phyloP scores from a whole-genome alignment of 2,113 vertebrate genomes.

The Canis aureus region DNA sequence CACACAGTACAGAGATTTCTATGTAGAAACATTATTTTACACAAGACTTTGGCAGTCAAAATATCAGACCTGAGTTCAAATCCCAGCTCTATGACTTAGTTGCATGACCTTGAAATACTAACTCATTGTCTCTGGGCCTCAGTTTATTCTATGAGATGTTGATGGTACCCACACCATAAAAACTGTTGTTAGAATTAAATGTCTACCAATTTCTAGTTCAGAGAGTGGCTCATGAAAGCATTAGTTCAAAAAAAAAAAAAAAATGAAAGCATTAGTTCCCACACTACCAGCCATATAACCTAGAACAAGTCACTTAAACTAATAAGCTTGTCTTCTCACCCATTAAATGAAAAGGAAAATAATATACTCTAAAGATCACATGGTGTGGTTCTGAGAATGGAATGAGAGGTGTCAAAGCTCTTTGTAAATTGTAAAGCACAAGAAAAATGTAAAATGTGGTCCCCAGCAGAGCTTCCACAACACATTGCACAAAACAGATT shows the following conservation, averaged over 20 bases:
- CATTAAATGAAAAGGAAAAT: neutral
- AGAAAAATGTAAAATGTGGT: neutral
- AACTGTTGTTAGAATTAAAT: neutral
- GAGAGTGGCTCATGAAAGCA: neutral
- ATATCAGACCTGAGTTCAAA: conserved; percentile 33
- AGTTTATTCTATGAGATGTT: neutral
- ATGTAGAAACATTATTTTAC: neutral
- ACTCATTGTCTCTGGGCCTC: neutral
- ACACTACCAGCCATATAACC: neutral
- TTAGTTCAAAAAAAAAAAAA: neutral
- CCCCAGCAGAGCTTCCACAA: neutral
- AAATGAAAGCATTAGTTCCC: neutral
- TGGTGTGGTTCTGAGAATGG: neutral
- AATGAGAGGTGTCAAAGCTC: neutral
- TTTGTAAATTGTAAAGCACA: neutral
- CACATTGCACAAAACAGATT: neutral
- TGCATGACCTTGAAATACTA: neutral
- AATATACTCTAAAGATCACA: neutral
- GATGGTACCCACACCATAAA: neutral
- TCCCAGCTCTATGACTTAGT: neutral
- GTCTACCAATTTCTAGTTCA: neutral
- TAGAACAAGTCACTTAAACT: neutral
- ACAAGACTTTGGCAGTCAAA: neutral
- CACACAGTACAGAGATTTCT: neutral
- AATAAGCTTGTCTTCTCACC: neutral